Base-by-base conservation (phyloP, 2,797 vertebrate genomes). In the Pogonophryne albipinna region DNA sequence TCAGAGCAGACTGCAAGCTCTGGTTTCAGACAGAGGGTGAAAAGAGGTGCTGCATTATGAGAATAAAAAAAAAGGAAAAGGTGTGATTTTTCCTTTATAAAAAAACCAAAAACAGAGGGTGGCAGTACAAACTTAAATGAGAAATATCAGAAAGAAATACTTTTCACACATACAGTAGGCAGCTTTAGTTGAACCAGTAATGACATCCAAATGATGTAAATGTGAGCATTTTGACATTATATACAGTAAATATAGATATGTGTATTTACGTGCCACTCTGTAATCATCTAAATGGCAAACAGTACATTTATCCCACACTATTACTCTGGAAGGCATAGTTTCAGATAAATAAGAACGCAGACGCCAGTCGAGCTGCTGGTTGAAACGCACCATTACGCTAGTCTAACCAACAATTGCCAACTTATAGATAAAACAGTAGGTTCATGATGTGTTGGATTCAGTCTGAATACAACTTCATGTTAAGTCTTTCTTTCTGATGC, bases 151-250 rank as follows among this genome's bases (percentile, higher is more conserved):
- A 13, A 71, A 57, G n/a, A 63, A 82, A 65, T 19, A 34, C 6
- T 6, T 44, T 55, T n/a, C 19, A 38, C 65, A 76, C 68, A 78
- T 2, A 23, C 23, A 2, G 23, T 23, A 10, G 73, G 42, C 63
- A 61, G 65, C 57, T 77, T 71, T 82, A 66, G 84, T 56, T 86
- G 71, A 85, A 82, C 66, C 61, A n/a, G 56, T 60, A 77, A 87
- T 85, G 60, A 85, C 60, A 69, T 65, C 69, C 67, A 80, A 71
- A 83, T 44, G 57, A 90, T 86, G 73, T 59, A 57, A 67, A n/a
- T 60, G 59, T 60, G 45, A 23, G 71, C 44, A 53, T 53, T 83
- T 78, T 84, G 65, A 85, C 82, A 38, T 38, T 38, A 5, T 27
- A 27, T 69, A 78, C 74, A 74, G 59, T 23, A 44, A 69, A 67